Conservation (phyloP, 2,888 invertebrate genomes). For the Caenorhabditis uteleia region DNA sequence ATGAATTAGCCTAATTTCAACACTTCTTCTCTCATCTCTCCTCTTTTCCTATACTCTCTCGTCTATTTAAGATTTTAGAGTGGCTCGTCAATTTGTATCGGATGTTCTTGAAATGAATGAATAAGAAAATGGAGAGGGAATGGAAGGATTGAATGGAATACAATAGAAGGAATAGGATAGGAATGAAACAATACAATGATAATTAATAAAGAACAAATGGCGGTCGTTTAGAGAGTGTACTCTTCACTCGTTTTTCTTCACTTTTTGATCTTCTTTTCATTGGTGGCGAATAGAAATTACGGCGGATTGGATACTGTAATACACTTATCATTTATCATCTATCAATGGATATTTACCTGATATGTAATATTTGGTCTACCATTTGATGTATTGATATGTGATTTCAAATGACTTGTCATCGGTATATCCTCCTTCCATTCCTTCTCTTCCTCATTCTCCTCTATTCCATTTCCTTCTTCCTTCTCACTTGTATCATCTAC, state of each 20-base stretch:
- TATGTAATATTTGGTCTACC: conserved; percentile 27
- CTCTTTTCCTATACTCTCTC: no score
- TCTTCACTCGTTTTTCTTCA: conserved; percentile 17
- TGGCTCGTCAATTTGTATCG: no score
- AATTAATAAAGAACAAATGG: conserved; percentile 30
- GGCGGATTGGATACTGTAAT: conserved; percentile 21
- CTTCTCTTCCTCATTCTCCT: neutral
- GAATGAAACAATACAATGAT: no score
- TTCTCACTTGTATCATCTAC: neutral
- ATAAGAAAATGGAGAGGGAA: no score
- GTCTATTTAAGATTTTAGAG: no score
- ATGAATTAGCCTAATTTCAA: no score
- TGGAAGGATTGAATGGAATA: no score
- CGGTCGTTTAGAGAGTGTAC: conserved; percentile 16
- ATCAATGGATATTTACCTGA: conserved; percentile 12
- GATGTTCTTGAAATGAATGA: no score
- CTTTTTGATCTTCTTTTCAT: conserved; percentile 32
- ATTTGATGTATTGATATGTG: conserved; percentile 28
- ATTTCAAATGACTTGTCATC: conserved; percentile 25
- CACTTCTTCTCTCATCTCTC: no score
- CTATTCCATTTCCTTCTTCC: neutral
- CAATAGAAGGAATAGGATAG: no score
- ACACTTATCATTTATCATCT: neutral
- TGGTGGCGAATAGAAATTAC: conserved; percentile 21
- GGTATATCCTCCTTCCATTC: neutral